Evolutionary conservation across 92 coral and sea anemone species (phyloP).

Genomic region (Umimayanthus chanpuru): DNA sequence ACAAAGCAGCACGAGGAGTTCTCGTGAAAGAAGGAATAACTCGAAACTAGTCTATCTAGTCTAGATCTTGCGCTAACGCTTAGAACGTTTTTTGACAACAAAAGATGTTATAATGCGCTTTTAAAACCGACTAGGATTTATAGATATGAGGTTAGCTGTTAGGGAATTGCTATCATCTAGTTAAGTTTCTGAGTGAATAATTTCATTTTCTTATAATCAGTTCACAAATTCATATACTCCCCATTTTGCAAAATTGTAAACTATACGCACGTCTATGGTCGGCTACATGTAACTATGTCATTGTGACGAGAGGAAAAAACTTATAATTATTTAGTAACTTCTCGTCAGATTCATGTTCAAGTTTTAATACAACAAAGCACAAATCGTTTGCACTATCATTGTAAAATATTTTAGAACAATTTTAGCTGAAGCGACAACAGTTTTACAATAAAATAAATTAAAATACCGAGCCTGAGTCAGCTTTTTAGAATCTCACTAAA

Average conservation of each 20-base stretch:
- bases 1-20: not conserved
- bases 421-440: constrained; percentile 15
- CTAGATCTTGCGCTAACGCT: not conserved
- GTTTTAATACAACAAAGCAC: not conserved
- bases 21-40: not conserved
- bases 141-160: not conserved
- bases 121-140: not conserved
- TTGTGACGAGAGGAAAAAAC: not conserved
- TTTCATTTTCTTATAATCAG: constrained; percentile 11
- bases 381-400: not conserved
- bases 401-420: constrained; percentile 29
- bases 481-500: not conserved
- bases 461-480: not conserved
- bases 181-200: constrained; percentile 10
- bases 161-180: not conserved
- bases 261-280: not conserved
- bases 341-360: not conserved
- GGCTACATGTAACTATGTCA: not conserved
- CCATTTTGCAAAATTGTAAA: not conserved
- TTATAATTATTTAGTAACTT: not conserved
- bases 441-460: constrained; percentile 36
- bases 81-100: not conserved
- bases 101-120: not conserved
- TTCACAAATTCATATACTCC: not conserved
- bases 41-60: not conserved